Evolutionary conservation across 1,140 invertebrate genomes (phyloP), one percentile per base, ranked within the genome.

Genomic region (Copidosoma floridanum): DNA sequence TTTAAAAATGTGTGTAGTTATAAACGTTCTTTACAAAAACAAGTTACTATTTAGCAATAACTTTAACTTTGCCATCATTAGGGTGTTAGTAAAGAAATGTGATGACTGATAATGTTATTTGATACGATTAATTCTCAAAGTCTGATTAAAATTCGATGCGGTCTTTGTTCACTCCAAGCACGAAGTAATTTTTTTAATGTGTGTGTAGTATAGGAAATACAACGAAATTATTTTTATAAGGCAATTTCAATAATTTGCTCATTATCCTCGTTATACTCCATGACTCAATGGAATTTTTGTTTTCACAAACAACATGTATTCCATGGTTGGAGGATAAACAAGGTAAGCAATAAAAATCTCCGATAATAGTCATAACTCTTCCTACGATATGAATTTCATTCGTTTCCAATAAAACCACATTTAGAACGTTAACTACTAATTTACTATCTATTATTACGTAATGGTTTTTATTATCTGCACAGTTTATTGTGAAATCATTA

Each of bases 401-500:
- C 5, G 21, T 12, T 7, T 38, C 32, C 20, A 4, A 3, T 14
- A 14, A 21, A 6, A 46, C 43, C 7, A 46, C 11, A 46, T 46
- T 46, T 21, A 23, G 11, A 18, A 46, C 20, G 4, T 11, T 46
- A 3, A 52, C 20, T 21, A 37, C 4, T 12, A 10, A 0, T 2
- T 23, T 7, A 0, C 24, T 35, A 11, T 52, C 26, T 35, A 52
- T 37, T 38, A 37, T 3, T 11, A 52, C 5, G 21, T 20, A 52
- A 21, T 37, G 14, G n/a, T 52, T 38, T 37, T 52, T 52, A 0
- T 4, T 10, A 52, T 37, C 29, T 3, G 10, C 5, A 38, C 48
- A 52, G 27, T 52, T 52, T 11, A 52, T 37, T 37, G 35, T 38
- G 21, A 52, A 52, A 37, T 7, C 23, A n/a, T 37, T 24, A 52